Evolutionary conservation across 2,888 invertebrate species (phyloP).

Genomic region (Paralinhomoeus sp.): DNA sequence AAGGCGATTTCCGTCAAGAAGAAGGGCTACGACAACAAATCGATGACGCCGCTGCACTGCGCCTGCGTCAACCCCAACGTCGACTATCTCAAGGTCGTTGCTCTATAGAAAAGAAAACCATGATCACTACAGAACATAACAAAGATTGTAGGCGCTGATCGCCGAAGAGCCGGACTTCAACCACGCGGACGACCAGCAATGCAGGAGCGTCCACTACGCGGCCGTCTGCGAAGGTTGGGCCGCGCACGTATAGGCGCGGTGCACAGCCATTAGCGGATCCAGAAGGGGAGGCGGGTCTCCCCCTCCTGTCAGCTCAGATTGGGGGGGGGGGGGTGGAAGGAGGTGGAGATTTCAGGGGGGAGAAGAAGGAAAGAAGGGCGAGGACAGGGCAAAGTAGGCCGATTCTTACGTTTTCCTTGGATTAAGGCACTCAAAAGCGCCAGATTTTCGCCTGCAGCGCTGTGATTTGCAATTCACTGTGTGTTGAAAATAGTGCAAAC

Average conservation of each 20-base stretch:
- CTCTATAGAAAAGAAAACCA: not conserved
- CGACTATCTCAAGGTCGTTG: slow-evolving; percentile 9
- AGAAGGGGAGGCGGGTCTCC: too few relatives aligned
- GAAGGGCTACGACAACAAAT: slow-evolving; percentile 24
- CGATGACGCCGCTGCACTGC: slow-evolving; percentile 35
- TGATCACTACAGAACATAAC: not conserved
- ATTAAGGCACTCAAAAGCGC: too few relatives aligned
- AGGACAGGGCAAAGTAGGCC: too few relatives aligned
- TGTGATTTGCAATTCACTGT: too few relatives aligned
- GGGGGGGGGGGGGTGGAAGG: not conserved
- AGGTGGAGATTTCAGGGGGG: slow-evolving; percentile 5
- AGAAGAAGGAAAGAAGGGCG: slow-evolving; percentile 9
- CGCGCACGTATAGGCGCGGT: not conserved
- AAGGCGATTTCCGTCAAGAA: slow-evolving; percentile 28
- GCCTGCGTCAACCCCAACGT: slow-evolving; percentile 35
- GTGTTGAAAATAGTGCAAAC: too few relatives aligned
- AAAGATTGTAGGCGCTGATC: slow-evolving; percentile 17
- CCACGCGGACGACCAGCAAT: slow-evolving; percentile 28
- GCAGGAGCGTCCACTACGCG: slow-evolving; percentile 34
- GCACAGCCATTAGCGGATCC: too few relatives aligned
- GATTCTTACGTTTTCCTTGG: too few relatives aligned
- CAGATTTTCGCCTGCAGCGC: too few relatives aligned
- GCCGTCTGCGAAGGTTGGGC: slow-evolving; percentile 29
- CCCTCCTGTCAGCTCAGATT: too few relatives aligned
- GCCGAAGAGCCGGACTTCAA: slow-evolving; percentile 30